Base-by-base conservation (phyloP, 2,797 vertebrate species). In the Gadopsis marmoratus region DNA sequence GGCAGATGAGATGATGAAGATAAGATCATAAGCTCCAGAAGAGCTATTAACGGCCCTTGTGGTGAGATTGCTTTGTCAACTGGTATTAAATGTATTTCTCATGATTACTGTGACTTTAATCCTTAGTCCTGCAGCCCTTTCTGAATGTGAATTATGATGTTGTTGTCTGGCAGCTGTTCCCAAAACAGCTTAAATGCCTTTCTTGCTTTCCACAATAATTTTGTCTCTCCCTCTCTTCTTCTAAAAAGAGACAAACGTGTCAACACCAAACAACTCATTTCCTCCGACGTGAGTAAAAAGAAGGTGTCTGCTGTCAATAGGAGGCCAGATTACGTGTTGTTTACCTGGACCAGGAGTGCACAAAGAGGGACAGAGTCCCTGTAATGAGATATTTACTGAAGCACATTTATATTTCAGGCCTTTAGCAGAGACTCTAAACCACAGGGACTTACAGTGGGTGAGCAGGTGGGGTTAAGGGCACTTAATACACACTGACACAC, bases 371-470 rank as follows among this genome's bases (percentile, higher is more conserved):
- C 1, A 13, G 11, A 5, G 41, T 51, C 33, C 23, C 21, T 45
- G 69, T 63, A 58, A 68, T 63, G 37, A 45, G 58, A 77, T 45
- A 56, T 51, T 67, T 31, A 19, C 56, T 11, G n/a, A 53, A 21
- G 39, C 55, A 31, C 64, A 77, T 70, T 78, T 70, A 43, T 60
- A 55, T 55, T 45, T 70, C 21, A 70, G 45, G 4, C 37, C 58
- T 51, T 41, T 5, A 26, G 77, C 13, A 16, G 35, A 64, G 56
- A 62, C 47, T 47, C 29, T 35, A 62, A 43, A 74, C 51, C 41
- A 53, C 39, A 2, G 37, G 4, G 69, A 43, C 8, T 23, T 35
- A 3, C 43, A 66, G 53, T 26, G 1, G 19, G 5, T 10, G 43
- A 51, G 55, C 37, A 68, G 50, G 11, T 19, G 4, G 23, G 13